Evolutionary conservation across 2,888 invertebrate genomes (phyloP), one percentile per base, ranked within the genome.

Genomic region (Schrankia costaestrigalis): DNA sequence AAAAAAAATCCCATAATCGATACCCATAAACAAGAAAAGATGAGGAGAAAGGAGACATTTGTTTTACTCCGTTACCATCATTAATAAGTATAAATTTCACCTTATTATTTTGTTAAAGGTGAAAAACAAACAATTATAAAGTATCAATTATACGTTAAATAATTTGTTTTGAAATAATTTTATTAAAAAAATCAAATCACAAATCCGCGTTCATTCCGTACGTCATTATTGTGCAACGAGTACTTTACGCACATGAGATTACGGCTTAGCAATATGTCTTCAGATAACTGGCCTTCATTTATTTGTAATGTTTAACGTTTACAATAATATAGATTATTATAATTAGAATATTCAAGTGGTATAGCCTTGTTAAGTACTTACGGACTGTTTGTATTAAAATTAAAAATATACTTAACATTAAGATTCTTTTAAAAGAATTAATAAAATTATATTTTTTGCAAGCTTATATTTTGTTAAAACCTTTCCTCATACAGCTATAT

Each of bases 251-350:
- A 55, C 59, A 77, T 68, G 77, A 70, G 70, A 71, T 70, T 54
- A 62, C 37, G 38, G 55, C 71, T 69, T 69, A 39, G 71, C 67
- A 72, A 78, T 53, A 51, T 62, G 62, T 74, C 74, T 65, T 56
- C 56, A 51, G 72, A 72, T 7, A 5, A 28, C 61, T 62, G 60
- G 45, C 67, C 70, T 63, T 64, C 58, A 41, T 23, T 36, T 41
- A 29, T 51, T 33, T 52, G 46, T 62, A 64, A 63, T 60, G 37
- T 59, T 63, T 58, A 47, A 54, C 31, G 29, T 38, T 41, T 61
- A 57, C 31, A 48, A 35, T 49, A 35, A 41, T 37, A 23, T 45
- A 26, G 40, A 46, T 36, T 42, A 27, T 47, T 41, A 35, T 27
- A 23, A 26, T 25, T 36, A 35, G 3, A 4, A 17, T 17, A 4